A percentile compares a stretch with the other conserved stretches of the same genome.
Conservation (phyloP, 2,888 invertebrate genomes). For the Pherbina coryleti region DNA sequence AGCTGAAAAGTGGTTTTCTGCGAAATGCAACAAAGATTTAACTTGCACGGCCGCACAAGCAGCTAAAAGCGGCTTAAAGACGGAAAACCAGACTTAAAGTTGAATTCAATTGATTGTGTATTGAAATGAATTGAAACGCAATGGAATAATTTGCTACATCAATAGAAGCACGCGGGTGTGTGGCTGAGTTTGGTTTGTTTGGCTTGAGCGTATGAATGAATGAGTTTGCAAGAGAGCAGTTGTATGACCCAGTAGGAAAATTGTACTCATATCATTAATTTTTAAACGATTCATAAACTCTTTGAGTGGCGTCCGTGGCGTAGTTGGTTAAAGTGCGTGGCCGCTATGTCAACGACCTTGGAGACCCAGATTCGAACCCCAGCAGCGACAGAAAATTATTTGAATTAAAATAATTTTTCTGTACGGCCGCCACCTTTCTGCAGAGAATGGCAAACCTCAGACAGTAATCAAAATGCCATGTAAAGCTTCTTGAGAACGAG, state of each 20-base stretch:
- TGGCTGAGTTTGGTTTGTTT: not conserved
- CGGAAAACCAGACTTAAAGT: slow-evolving; percentile 14
- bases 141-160: not conserved
- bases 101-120: not conserved
- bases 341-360: no score
- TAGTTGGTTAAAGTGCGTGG: no score
- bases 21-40: slow-evolving; percentile 22
- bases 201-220: not conserved
- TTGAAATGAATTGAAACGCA: not conserved
- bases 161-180: not conserved
- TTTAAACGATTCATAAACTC: no score
- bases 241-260: not conserved
- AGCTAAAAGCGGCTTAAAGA: not conserved
- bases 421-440: no score
- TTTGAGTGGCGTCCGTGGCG: no score
- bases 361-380: no score
- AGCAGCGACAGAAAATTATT: no score
- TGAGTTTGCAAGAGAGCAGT: not conserved
- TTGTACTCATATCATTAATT: no score
- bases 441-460: no score
- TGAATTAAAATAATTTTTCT: no score
- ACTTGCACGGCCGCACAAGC: not conserved
- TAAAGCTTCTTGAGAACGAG: no score
- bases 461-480: no score
- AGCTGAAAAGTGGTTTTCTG: slow-evolving; percentile 21